Evolutionary conservation across 2,888 invertebrate genomes (phyloP).

Genomic region (Diogma glabrata): DNA sequence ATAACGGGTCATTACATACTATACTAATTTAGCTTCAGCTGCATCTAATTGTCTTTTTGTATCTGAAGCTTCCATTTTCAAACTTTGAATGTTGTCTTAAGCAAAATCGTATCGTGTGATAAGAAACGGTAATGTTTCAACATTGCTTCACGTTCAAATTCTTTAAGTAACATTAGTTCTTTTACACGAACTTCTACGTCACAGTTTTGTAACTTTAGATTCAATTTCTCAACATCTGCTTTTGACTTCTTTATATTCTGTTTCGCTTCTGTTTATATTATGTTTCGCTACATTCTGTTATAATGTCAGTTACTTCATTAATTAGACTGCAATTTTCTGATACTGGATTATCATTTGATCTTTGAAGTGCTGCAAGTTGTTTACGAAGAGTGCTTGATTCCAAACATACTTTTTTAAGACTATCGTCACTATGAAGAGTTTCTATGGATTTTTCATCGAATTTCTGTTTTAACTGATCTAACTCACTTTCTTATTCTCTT

Average conservation of each 20-base stretch:
- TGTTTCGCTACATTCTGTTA: slow-evolving; percentile 49
- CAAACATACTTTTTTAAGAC: slow-evolving; percentile 29
- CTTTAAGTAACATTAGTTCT: slow-evolving; percentile 60
- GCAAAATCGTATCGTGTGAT: slow-evolving; percentile 60
- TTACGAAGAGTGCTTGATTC: slow-evolving; percentile 33
- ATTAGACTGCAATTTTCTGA: slow-evolving; percentile 46
- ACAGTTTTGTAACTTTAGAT: slow-evolving; percentile 67
- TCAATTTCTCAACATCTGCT: slow-evolving; percentile 60
- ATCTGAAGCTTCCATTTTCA: slow-evolving; percentile 65
- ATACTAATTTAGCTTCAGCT: slow-evolving; percentile 45
- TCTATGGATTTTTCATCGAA: slow-evolving; percentile 30
- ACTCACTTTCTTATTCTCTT: slow-evolving; percentile 41
- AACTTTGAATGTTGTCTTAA: slow-evolving; percentile 67
- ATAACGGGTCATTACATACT: no score
- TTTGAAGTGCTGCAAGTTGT: slow-evolving; percentile 30
- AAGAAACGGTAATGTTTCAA: slow-evolving; percentile 67
- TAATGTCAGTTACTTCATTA: slow-evolving; percentile 55
- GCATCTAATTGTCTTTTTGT: slow-evolving; percentile 44
- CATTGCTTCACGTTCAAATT: slow-evolving; percentile 68
- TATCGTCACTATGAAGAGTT: slow-evolving; percentile 28
- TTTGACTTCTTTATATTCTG: slow-evolving; percentile 56
- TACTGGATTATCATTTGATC: slow-evolving; percentile 32
- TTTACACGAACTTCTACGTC: slow-evolving; percentile 71
- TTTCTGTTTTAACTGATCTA: slow-evolving; percentile 46
- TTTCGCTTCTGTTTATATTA: slow-evolving; percentile 45